phyloP scores from a whole-genome alignment of 2,888 invertebrate species.

The Neoitamus cyanurus region DNA sequence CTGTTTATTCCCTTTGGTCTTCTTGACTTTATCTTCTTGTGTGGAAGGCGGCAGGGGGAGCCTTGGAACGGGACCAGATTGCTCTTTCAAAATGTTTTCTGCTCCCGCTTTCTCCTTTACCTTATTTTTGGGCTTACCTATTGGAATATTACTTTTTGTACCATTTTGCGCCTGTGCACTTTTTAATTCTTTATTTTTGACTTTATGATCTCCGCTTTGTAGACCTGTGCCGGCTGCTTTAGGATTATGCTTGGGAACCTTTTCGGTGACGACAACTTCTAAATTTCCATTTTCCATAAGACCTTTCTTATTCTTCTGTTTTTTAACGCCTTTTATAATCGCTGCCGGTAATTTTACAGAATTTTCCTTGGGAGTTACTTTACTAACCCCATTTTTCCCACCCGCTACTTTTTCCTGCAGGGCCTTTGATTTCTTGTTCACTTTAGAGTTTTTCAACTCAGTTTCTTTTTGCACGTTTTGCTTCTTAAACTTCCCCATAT shows the following conservation, averaged over 20 bases:
- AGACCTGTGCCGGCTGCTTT: neutral
- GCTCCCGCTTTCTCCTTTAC: neutral
- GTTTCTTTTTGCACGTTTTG: neutral
- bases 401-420: neutral
- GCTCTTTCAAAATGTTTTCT: neutral
- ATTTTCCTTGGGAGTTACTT: neutral
- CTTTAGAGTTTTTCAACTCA: neutral
- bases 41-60: neutral
- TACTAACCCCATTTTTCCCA: neutral
- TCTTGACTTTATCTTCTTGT: neutral
- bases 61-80: neutral
- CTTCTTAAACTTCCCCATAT: neutral
- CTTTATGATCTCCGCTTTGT: neutral
- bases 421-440: neutral
- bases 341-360: neutral
- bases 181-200: neutral
- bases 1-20: too few species aligned
- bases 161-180: neutral
- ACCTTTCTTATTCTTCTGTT: neutral
- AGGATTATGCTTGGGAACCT: neutral
- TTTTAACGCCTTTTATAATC: neutral
- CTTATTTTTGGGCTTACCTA: neutral
- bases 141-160: neutral
- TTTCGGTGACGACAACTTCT: neutral
- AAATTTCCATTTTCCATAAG: neutral